Percentiles rank a stretch among this genome's conserved stretches.
Evolutionary conservation across 1,140 invertebrate genomes (phyloP).

Genomic region (Papilio machaon): DNA sequence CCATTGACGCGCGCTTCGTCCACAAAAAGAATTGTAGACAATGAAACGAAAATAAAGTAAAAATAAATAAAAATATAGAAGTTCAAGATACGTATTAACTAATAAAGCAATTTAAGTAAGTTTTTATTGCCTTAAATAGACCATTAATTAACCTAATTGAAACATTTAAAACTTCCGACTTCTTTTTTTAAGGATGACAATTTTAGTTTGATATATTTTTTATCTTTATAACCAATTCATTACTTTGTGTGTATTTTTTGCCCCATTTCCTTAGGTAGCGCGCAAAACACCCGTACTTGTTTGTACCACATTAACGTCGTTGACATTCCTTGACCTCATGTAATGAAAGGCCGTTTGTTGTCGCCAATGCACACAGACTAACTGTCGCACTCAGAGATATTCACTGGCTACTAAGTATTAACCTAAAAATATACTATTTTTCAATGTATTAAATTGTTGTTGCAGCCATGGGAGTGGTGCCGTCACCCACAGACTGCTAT

Average conservation of each 20-base stretch:
- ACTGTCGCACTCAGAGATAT: too few relatives aligned
- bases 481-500: slow-evolving; percentile 98
- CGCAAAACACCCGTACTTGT: neutral
- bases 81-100: neutral
- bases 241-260: neutral
- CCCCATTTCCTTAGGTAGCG: neutral
- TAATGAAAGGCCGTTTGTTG: neutral
- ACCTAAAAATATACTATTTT: too few relatives aligned
- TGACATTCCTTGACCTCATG: slow-evolving; percentile 1
- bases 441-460: slow-evolving; percentile 45
- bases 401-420: too few relatives aligned
- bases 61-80: neutral
- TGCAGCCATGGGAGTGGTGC: slow-evolving; percentile 93
- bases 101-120: neutral
- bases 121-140: neutral
- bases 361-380: neutral
- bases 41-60: too few relatives aligned
- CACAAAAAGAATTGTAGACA: neutral
- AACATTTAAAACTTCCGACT: neutral
- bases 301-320: neutral
- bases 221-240: neutral
- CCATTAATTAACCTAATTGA: neutral
- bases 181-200: neutral
- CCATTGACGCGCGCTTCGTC: neutral
- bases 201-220: neutral